Conservation (phyloP, 2,797 vertebrate species). For the Linurgus olivaceus region DNA sequence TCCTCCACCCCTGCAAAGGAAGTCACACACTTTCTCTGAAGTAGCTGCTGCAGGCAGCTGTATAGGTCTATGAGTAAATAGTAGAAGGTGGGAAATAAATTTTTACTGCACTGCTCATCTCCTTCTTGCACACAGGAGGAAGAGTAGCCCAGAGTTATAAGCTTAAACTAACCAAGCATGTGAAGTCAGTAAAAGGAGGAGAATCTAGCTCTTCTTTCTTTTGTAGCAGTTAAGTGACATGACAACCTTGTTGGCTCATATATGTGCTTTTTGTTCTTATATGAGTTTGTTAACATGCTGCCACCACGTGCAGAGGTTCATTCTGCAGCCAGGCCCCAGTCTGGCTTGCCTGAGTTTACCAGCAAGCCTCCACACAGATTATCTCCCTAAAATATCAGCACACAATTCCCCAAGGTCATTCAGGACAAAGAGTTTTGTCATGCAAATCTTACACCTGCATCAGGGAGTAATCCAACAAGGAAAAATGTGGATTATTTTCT, state of each 20-base stretch:
- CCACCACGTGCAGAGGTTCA: neutral
- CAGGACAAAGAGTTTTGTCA: neutral
- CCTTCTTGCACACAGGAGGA: neutral
- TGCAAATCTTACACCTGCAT: neutral
- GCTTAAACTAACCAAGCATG: neutral
- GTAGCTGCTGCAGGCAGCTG: neutral
- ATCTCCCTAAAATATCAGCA: neutral
- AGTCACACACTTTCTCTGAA: neutral
- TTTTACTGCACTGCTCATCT: neutral
- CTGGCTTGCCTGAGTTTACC: neutral
- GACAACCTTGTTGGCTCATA: neutral
- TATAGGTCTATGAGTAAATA: neutral
- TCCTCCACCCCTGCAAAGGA: neutral
- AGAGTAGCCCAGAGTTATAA: neutral
- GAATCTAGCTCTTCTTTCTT: neutral
- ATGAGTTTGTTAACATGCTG: neutral
- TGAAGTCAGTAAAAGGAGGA: neutral
- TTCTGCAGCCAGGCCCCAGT: neutral
- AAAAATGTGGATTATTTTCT: neutral
- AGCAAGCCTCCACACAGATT: neutral
- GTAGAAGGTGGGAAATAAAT: neutral
- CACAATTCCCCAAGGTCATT: neutral
- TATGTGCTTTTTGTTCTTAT: neutral
- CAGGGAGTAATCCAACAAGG: neutral
- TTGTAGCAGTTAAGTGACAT: neutral